Percentiles rank a stretch among this genome's conserved stretches.
These are phyloP conservation scores for Hephaestus fuliginosus DNA, from an alignment of 2,797 vertebrate species.

Conservation along the genomic window DNA sequence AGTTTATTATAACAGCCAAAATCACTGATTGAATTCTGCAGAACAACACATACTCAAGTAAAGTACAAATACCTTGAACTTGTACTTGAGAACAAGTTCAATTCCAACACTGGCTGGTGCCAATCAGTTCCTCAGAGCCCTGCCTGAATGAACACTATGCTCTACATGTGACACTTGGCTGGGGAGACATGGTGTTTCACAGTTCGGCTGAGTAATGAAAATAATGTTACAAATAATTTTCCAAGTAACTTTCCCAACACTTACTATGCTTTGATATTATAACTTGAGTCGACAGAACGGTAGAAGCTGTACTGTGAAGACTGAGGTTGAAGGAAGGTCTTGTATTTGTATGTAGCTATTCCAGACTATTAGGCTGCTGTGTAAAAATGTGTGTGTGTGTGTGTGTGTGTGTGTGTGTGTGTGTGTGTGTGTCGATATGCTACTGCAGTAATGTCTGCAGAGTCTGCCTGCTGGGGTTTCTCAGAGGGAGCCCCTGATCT, in stretches of 20 bases:
- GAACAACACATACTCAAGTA: too few species aligned
- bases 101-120: too few species aligned
- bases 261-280: not conserved
- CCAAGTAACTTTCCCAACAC: not conserved
- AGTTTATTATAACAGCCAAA: too few species aligned
- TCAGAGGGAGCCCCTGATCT: constrained; percentile 27
- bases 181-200: too few species aligned
- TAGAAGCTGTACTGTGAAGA: not conserved
- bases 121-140: not conserved
- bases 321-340: not conserved
- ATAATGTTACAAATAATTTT: not conserved
- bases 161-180: too few species aligned
- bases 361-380: constrained; percentile 4
- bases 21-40: too few species aligned
- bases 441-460: constrained; percentile 30
- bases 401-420: constrained; percentile 9
- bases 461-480: constrained; percentile 24
- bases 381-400: constrained; percentile 12
- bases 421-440: constrained; percentile 10
- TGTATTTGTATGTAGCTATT: constrained; percentile 3
- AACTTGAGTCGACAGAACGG: not conserved
- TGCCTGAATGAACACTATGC: not conserved
- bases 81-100: too few species aligned
- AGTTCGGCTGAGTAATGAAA: too few species aligned
- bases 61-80: too few species aligned